These are phyloP conservation scores for Arion vulgaris DNA, from an alignment of 1,140 invertebrate genomes.

Conservation along the genomic window DNA sequence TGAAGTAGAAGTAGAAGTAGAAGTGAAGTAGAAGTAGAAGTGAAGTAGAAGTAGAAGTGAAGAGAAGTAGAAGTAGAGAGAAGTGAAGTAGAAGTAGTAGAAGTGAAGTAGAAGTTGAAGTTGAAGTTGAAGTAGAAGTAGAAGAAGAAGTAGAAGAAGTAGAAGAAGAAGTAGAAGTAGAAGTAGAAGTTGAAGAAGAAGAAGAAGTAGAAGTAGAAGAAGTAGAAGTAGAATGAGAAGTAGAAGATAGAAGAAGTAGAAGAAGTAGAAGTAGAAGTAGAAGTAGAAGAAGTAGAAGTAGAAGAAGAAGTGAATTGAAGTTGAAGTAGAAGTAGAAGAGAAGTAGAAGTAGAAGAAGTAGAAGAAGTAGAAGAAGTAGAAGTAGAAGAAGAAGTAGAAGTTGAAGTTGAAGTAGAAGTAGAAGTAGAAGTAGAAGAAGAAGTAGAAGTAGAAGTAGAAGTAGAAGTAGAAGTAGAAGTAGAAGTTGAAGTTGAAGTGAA, in stretches of 20 bases:
- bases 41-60: too few relatives aligned
- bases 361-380: not conserved
- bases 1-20: too few relatives aligned
- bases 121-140: not conserved
- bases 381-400: constrained; percentile 4
- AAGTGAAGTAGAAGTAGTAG: not conserved
- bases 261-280: constrained; percentile 41
- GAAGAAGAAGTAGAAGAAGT: not conserved
- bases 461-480: not conserved
- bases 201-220: constrained; percentile 4
- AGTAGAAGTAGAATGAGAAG: too few relatives aligned
- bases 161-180: not conserved
- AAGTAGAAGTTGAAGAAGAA: not conserved
- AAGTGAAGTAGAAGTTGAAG: not conserved
- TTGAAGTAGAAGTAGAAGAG: too few relatives aligned
- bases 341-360: constrained; percentile 9
- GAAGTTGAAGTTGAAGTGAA: too few relatives aligned
- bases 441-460: not conserved
- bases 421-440: not conserved
- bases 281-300: constrained; percentile 38
- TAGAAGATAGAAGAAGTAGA: too few relatives aligned
- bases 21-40: too few relatives aligned
- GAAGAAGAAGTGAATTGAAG: constrained; percentile 3
- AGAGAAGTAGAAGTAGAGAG: too few relatives aligned
- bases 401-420: constrained; percentile 13